phyloP scores from a whole-genome alignment of 1,140 invertebrate genomes.

The Dufourea novaeangliae region DNA sequence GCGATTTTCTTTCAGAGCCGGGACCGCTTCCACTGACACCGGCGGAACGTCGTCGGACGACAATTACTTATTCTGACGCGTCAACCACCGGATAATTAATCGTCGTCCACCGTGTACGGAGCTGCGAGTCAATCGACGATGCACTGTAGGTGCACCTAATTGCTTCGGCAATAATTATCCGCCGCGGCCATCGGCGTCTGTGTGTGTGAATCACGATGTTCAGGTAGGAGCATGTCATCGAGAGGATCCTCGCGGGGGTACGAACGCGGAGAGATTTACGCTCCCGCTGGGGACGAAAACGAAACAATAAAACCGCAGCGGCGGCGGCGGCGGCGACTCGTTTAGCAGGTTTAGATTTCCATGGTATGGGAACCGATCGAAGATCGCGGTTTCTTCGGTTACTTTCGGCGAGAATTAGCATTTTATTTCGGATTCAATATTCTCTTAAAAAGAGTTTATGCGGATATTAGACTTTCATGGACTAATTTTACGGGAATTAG shows the following conservation, averaged over 20 bases:
- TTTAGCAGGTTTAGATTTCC: conserved; percentile 5
- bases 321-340: background rate
- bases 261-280: conserved; percentile 13
- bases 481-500: too few relatives aligned
- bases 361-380: background rate
- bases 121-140: conserved; percentile 31
- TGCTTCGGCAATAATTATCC: conserved; percentile 46
- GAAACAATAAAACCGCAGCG: conserved; percentile 16
- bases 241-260: conserved; percentile 9
- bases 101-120: conserved; percentile 16
- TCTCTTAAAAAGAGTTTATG: too few relatives aligned
- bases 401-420: background rate
- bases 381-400: background rate
- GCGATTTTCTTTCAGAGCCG: conserved; percentile 37
- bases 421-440: too few relatives aligned
- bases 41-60: conserved; percentile 29
- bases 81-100: conserved; percentile 65
- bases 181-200: conserved; percentile 22
- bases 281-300: background rate
- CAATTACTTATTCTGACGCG: conserved; percentile 64
- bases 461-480: too few relatives aligned
- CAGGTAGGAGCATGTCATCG: conserved; percentile 25
- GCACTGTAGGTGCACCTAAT: conserved; percentile 26
- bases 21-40: conserved; percentile 11
- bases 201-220: conserved; percentile 33